Base-by-base conservation (phyloP, 2,888 invertebrate species). In the Drosophila borborema region DNA sequence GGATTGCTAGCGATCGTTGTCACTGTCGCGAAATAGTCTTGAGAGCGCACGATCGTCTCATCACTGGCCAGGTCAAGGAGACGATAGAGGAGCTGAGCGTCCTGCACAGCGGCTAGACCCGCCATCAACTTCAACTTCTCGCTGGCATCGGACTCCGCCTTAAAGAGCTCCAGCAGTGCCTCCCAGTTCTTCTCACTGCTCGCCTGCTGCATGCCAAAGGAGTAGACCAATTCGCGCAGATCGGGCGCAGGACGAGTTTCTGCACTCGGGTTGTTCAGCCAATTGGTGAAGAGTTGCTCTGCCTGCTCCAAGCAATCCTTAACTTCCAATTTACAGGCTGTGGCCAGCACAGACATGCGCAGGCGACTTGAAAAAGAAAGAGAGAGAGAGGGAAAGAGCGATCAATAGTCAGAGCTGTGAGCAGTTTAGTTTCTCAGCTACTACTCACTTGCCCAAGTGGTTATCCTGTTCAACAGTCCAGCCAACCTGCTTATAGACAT, bases 11-110 rank as follows among this genome's bases (percentile, higher is more conserved):
- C 94, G 54, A 98, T 95, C 60, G 94, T 93, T 1, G 92, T 91
- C 0, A 98, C 86, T 40, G 96, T 95, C 0, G 93, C 94, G 80
- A 97, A 95, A 90, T 97, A 97, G 92, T 98, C 98, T 92, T 98
- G 98, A 14, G 95, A 94, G 20, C 97, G 95, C 0, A 98, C 95
- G 80, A 96, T 94, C 0, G 93, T 94, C 84, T 96, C 96, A 82
- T 97, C 95, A 93, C 95, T 95, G 0, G 96, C 95, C 48, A 95
- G 93, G 0, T 94, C 93, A 18, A 98, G 92, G 81, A 96, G 96
- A 85, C 94, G 95, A 74, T 93, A 94, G 2, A 97, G 93, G 61
- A 97, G 94, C 86, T 94, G 93, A 0, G 94, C 93, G 61, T 96
- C 94, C 51, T 94, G 94, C 3, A 96, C 95, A 8, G 95, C 95